Conservation (phyloP, 2,888 invertebrate genomes). For the Troglohyphantes excavatus region DNA sequence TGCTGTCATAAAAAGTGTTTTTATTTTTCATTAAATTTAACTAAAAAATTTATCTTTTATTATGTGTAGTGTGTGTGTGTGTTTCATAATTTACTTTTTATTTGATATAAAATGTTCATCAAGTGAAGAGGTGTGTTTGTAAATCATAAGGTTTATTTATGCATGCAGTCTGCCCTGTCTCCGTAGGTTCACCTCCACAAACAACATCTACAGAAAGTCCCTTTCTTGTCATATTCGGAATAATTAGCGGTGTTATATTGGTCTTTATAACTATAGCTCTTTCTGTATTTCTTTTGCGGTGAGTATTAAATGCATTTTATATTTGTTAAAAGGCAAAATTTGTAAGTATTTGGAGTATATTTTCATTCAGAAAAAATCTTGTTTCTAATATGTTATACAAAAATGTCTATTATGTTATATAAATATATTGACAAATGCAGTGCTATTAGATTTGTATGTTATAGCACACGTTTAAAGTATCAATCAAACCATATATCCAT, state of each 20-base stretch:
- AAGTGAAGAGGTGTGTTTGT: constrained; percentile 69
- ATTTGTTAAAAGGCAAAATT: constrained; percentile 86
- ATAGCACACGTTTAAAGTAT: no score
- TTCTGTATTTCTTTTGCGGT: constrained; percentile 87
- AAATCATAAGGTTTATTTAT: constrained; percentile 78
- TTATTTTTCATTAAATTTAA: no score
- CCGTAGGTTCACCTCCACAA: constrained; percentile 77
- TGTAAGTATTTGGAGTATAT: constrained; percentile 81
- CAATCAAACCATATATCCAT: no score
- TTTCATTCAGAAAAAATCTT: no score
- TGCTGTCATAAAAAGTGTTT: no score
- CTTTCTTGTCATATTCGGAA: constrained; percentile 85
- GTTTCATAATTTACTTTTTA: no score
- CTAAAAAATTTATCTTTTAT: no score
- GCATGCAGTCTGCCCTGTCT: constrained; percentile 79
- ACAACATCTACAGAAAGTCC: constrained; percentile 77
- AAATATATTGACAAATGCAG: no score
- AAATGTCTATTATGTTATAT: no score
- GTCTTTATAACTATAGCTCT: constrained; percentile 86
- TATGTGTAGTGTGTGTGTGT: no score
- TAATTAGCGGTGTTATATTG: constrained; percentile 87
- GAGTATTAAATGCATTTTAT: constrained; percentile 82
- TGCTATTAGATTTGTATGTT: no score
- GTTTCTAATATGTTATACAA: no score
- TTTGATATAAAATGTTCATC: constrained; percentile 63